These are phyloP conservation scores for Bombus vancouverensis DNA, from an alignment of 1,140 invertebrate genomes.

Conservation along the genomic window DNA sequence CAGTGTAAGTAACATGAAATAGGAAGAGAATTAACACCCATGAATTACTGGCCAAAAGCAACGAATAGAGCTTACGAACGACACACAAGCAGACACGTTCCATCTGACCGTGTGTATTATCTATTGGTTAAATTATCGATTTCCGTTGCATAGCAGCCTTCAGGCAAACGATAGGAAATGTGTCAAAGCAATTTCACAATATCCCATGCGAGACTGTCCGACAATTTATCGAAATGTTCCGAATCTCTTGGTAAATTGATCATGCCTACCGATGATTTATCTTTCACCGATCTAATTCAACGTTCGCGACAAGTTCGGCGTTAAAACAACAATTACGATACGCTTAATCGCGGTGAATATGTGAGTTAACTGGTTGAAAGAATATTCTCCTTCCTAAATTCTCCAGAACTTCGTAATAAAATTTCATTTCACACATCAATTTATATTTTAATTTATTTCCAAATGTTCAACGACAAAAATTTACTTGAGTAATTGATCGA, in stretches of 20 bases:
- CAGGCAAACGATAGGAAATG: slow-evolving; percentile 39
- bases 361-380: too few relatives aligned
- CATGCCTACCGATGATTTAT: slow-evolving; percentile 29
- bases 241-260: slow-evolving; percentile 33
- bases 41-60: slow-evolving; percentile 22
- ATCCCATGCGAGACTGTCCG: slow-evolving; percentile 28
- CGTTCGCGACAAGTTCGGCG: background rate
- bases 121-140: slow-evolving; percentile 51
- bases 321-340: slow-evolving; percentile 15
- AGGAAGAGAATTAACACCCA: slow-evolving; percentile 5
- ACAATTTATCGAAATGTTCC: slow-evolving; percentile 46
- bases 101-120: slow-evolving; percentile 33
- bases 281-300: slow-evolving; percentile 32
- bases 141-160: slow-evolving; percentile 1
- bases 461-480: background rate
- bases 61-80: slow-evolving; percentile 26
- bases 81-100: background rate
- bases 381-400: too few relatives aligned
- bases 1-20: background rate
- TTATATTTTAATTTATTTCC: background rate
- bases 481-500: background rate
- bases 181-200: slow-evolving; percentile 52
- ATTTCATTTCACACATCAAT: too few relatives aligned
- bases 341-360: too few relatives aligned
- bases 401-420: too few relatives aligned